Base-by-base conservation (phyloP, 2,113 vertebrate genomes). In the Pelmatolapia mariae region DNA sequence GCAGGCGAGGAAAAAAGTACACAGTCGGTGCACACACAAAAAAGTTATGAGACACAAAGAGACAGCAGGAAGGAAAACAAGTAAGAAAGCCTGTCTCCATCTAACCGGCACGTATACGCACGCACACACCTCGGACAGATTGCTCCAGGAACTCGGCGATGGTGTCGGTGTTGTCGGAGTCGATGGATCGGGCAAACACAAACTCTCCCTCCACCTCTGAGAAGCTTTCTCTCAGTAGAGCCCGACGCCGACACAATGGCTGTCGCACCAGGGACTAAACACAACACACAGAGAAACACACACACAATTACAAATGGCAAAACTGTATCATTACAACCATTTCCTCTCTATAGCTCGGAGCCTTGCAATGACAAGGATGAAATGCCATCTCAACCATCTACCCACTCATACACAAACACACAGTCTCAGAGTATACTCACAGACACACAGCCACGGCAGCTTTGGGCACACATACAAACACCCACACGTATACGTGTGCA, bases 91-190 rank as follows among this genome's bases (percentile, higher is more conserved):
- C 31, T 38, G 59, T 50, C 54, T 61, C 57, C 3, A 6, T 56
- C 68, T 36, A 29, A 53, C 71, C 16, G 0, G 24, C 43, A 76
- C 10, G 3, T 10, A 50, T 52, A 63, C 6, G 53, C 50, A 38
- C 3, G 45, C 59, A 91, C 94, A 91, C 87, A 96, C 98, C 98
- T 97, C 96, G 96, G 90, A 99, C 97, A 0, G 98, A 98, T 94
- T 97, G 97, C 91, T 99, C 98, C 89, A 99, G 92, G 94, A 99
- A 98, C 85, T 99, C 98, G 0, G 97, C 97, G 5, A 99, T 98
- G 92, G 96, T 57, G 18, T 98, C 98, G 0, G 94, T 97, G 93
- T 96, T 96, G 93, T 96, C 90, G 11, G 96, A 96, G 89, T 98
- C 96, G 86, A 98, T 96, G 40, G 95, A 97, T 31, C 96, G 95